These are phyloP conservation scores for Eueides isabella DNA, from an alignment of 1,140 invertebrate genomes.

Conservation along the genomic window DNA sequence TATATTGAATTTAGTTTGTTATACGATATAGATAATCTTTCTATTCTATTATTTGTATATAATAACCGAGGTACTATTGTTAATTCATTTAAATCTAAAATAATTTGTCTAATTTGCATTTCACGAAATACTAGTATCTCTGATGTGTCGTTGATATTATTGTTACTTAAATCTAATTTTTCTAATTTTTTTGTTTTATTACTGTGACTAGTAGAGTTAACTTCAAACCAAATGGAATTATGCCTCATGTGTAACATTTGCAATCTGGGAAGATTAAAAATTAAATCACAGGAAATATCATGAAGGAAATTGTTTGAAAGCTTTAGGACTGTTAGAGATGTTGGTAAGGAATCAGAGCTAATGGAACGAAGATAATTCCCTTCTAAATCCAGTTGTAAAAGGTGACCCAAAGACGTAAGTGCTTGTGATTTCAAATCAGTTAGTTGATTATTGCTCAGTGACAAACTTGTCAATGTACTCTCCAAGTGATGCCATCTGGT, in stretches of 20 bases:
- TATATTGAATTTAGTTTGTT: slow-evolving; percentile 88
- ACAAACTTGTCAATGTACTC: slow-evolving; percentile 89
- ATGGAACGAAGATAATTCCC: slow-evolving; percentile 87
- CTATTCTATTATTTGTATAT: slow-evolving; percentile 87
- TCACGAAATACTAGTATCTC: slow-evolving; percentile 86
- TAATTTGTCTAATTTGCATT: slow-evolving; percentile 89
- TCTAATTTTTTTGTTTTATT: slow-evolving; percentile 86
- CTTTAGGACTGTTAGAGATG: slow-evolving; percentile 87
- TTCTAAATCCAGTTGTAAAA: slow-evolving; percentile 89
- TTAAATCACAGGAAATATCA: slow-evolving; percentile 85
- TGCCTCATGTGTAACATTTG: slow-evolving; percentile 91
- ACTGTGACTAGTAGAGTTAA: slow-evolving; percentile 84
- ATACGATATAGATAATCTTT: slow-evolving; percentile 89
- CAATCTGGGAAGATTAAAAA: slow-evolving; percentile 84
- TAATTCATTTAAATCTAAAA: slow-evolving; percentile 90
- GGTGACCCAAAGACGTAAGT: slow-evolving; percentile 84
- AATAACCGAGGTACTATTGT: slow-evolving; percentile 84
- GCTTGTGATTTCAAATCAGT: slow-evolving; percentile 83
- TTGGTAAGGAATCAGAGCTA: slow-evolving; percentile 83
- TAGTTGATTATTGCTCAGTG: slow-evolving; percentile 92
- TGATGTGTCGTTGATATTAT: slow-evolving; percentile 85
- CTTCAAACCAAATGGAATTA: slow-evolving; percentile 86
- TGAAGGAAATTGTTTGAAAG: slow-evolving; percentile 89
- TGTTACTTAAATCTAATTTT: slow-evolving; percentile 93
- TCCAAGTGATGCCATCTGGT: slow-evolving; percentile 87